These are phyloP conservation scores for Tonatia bakeri DNA, from an alignment of 2,113 vertebrate species.

Conservation along the genomic window DNA sequence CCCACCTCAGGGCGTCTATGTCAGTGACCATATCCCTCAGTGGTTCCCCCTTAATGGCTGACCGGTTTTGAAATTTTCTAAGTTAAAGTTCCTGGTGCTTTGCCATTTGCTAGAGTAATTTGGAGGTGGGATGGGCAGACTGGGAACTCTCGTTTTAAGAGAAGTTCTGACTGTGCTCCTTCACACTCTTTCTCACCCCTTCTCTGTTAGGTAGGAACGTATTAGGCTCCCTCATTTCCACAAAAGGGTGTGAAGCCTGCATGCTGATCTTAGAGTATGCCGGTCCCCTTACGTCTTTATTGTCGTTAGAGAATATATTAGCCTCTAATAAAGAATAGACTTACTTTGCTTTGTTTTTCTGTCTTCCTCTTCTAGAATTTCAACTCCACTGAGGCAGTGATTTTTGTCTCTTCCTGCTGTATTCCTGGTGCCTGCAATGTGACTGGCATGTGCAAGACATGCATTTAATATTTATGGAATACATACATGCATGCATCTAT, in stretches of 20 bases:
- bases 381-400: background rate
- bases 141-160: background rate
- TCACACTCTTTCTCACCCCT: background rate
- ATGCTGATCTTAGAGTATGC: background rate
- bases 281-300: background rate
- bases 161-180: background rate
- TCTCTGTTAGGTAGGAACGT: background rate
- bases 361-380: background rate
- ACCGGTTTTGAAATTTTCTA: background rate
- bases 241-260: background rate
- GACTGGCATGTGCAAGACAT: background rate
- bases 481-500: background rate
- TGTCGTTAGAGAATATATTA: background rate
- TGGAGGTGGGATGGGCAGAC: background rate
- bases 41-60: background rate
- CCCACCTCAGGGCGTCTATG: background rate
- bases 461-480: background rate
- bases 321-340: background rate
- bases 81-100: constrained; percentile 26
- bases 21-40: background rate
- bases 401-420: background rate
- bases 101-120: background rate
- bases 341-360: background rate
- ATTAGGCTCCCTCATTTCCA: background rate
- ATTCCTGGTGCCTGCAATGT: background rate